Evolutionary conservation across 2,113 vertebrate species (phyloP), one percentile per base, ranked within the genome.

Genomic region (Carassius gibelio): DNA sequence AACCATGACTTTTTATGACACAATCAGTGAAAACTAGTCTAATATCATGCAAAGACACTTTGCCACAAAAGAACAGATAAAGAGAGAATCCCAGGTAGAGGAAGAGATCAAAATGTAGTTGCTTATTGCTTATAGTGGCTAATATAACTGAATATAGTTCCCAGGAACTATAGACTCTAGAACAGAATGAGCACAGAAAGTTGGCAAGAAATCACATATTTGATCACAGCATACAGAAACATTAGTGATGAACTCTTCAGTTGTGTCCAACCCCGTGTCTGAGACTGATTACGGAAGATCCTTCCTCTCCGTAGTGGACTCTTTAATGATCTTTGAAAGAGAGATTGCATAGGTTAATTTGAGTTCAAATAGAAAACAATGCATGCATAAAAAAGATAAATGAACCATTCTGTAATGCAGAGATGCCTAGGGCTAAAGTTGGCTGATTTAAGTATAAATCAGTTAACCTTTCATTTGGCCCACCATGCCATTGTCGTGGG

Each of bases 321-420:
- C 95, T 82, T 95, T 95, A 84, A 95, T 94, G 88, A 95, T 94
- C 94, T 95, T 91, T 72, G 91, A 93, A 48, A 87, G 21, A 34
- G 9, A 76, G 17, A 78, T 7, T 0, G 7, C 13, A 66, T 10
- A 48, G 17, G 48, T 85, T 85, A 82, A 83, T 88, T 64, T 69
- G 11, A 45, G n/a, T 6, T 19, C 1, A 87, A 89, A 15, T 82
- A n/a, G 36, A 82, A 62, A 19, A 57, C 30, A 61, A 9, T n/a
- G 21, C 1, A n/a, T 30, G 30, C 21, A n/a, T 3, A n/a, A n/a
- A n/a, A 59, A 59, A 59, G 2, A 61, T 8, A 61, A n/a, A n/a
- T 61, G 3, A 1, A n/a, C 21, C n/a, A 61, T 9, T 61, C 57
- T 61, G 57, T n/a, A n/a, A 61, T 61, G 57, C 19, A 61, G 55